Base-by-base conservation (phyloP, 2,797 vertebrate species). In the Lates japonicus region DNA sequence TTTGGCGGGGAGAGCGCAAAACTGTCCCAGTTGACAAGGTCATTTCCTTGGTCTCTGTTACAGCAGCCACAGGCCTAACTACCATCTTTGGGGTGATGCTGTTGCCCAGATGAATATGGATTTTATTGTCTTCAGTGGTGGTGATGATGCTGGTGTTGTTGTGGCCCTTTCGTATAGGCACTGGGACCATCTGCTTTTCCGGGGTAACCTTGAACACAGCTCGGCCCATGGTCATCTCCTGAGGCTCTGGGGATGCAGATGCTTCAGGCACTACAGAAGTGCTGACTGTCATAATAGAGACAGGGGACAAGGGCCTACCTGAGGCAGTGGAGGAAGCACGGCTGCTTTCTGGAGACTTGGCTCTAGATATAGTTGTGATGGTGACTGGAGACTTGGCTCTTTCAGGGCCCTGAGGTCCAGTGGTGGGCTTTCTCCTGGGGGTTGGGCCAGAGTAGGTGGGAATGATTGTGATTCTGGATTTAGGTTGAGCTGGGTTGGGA, bases 171-270 rank as follows among this genome's bases (percentile, higher is more conserved):
- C 97, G 94, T 77, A 96, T 86, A 2, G 97, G 94, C 54, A 95
- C 92, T 0, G 97, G 97, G 2, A 97, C 97, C 39, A 97, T 97
- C 91, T 98, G 97, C 83, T 99, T 99, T 84, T 99, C 98, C 0
- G 98, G 98, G 3, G 97, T 99, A 64, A 99, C 97, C 92, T 97
- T 98, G 90, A 99, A 98, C 67, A 99, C 96, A 25, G 98, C 97
- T 72, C 97, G 96, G 60, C 97, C 98, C 96, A 97, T 93, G 46
- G 97, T 97, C 96, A 97, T 96, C 75, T 99, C 98, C 81, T 97
- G 97, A 7, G 96, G 91, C 52, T 98, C 98, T 0, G 96, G 96
- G 37, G 96, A 95, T 62, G 94, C 86, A 0, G 95, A 95, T 1
- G 92, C 88, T 77, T 97, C 96, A 0, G 97, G 93, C 0, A 96